These are phyloP conservation scores for Scaptodrosophila latifasciaeformis DNA, from an alignment of 2,888 invertebrate genomes.

Conservation along the genomic window DNA sequence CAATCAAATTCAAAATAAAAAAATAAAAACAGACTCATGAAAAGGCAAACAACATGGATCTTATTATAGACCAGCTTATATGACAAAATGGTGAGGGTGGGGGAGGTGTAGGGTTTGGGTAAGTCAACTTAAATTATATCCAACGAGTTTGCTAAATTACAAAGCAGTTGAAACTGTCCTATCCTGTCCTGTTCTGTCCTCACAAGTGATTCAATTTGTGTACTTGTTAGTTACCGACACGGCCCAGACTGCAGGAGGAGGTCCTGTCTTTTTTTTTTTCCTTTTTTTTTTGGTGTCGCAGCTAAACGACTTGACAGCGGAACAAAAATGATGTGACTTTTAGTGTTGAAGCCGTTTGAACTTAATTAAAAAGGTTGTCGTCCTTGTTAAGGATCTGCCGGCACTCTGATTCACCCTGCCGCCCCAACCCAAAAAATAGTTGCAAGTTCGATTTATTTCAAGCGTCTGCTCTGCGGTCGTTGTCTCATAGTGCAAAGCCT, in stretches of 20 bases:
- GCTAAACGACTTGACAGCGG: not conserved
- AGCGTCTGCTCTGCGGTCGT: constrained; percentile 55
- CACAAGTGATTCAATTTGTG: constrained; percentile 62
- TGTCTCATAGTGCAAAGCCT: constrained; percentile 65
- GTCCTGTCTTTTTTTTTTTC: too few relatives aligned
- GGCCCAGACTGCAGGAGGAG: too few relatives aligned
- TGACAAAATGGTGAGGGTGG: too few relatives aligned
- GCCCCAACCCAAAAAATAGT: constrained; percentile 17
- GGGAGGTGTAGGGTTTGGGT: too few relatives aligned
- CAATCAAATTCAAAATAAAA: constrained; percentile 26
- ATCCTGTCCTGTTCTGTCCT: not conserved
- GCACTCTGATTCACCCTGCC: not conserved
- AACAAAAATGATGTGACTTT: constrained; percentile 59
- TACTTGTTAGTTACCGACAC: constrained; percentile 44
- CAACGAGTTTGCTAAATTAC: constrained; percentile 41
- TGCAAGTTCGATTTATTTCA: constrained; percentile 66
- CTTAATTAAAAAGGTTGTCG: constrained; percentile 65
- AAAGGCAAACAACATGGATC: too few relatives aligned
- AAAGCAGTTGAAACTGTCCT: constrained; percentile 31
- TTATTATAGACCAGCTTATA: too few relatives aligned
- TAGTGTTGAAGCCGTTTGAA: constrained; percentile 55
- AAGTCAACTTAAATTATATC: too few relatives aligned
- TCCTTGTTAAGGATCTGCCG: not conserved
- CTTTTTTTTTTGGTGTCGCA: too few relatives aligned
- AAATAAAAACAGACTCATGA: not conserved